Evolutionary conservation across 2,113 vertebrate species (phyloP).

Genomic region (Engystomops pustulosus): DNA sequence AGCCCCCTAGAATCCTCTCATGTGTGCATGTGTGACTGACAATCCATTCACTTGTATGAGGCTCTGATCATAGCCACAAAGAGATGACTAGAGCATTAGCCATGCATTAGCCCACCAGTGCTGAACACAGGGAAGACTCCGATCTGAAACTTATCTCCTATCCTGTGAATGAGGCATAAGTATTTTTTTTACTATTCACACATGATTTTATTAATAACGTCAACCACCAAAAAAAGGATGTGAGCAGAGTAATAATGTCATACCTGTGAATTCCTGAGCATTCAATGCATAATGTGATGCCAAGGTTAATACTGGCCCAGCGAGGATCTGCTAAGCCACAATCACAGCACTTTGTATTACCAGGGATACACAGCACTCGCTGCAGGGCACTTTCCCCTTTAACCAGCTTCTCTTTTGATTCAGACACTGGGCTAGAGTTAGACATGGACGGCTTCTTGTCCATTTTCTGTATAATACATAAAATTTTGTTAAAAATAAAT

Average conservation of each 20-base stretch:
- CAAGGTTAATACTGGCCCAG: slow-evolving; percentile 98
- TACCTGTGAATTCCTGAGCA: slow-evolving; percentile 98
- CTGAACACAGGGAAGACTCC: no score
- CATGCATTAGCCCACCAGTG: no score
- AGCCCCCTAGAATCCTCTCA: no score
- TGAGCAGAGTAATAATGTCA: slow-evolving; percentile 43
- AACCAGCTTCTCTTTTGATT: slow-evolving; percentile 85
- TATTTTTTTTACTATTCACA: no score
- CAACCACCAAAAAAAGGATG: background rate
- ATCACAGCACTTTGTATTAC: slow-evolving; percentile 90
- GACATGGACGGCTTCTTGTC: slow-evolving; percentile 90
- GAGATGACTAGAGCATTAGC: no score
- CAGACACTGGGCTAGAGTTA: slow-evolving; percentile 88
- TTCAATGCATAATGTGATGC: slow-evolving; percentile 95
- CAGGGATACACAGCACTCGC: slow-evolving; percentile 86
- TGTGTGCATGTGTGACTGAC: no score
- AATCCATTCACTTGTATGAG: no score
- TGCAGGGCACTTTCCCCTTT: slow-evolving; percentile 93
- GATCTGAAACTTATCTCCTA: no score
- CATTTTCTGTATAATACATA: slow-evolving; percentile 76
- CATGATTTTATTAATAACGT: background rate
- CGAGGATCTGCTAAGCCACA: slow-evolving; percentile 91
- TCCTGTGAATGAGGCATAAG: no score
- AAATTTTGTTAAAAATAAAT: background rate
- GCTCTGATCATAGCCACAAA: no score